phyloP scores from a whole-genome alignment of 2,888 invertebrate species.

The Eumerus sabulonum region DNA sequence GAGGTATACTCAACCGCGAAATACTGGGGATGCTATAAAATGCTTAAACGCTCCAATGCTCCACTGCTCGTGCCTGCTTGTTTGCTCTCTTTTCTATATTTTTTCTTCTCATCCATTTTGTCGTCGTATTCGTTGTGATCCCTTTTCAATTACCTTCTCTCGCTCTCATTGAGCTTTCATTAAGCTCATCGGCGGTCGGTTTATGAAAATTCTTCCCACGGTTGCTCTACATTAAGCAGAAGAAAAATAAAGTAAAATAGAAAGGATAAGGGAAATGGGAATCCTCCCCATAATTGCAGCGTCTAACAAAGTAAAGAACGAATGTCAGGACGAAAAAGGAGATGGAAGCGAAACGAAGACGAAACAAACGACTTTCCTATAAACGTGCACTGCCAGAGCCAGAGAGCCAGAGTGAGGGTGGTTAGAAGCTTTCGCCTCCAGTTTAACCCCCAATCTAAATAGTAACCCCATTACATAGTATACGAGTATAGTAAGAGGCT shows the following conservation, averaged over 20 bases:
- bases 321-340: neutral
- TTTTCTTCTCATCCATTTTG: neutral
- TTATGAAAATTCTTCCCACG: too few relatives aligned
- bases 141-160: neutral
- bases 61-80: slow-evolving; percentile 6
- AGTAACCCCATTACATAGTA: slow-evolving; percentile 57
- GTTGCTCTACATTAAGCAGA: neutral
- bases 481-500: slow-evolving; percentile 7
- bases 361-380: slow-evolving; percentile 39
- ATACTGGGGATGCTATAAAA: slow-evolving; percentile 65
- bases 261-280: neutral
- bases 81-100: slow-evolving; percentile 12
- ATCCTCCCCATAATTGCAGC: too few relatives aligned
- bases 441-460: slow-evolving; percentile 39
- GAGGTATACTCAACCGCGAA: slow-evolving; percentile 34
- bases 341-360: neutral
- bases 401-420: slow-evolving; percentile 6
- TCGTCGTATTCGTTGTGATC: neutral
- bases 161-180: neutral
- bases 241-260: too few relatives aligned
- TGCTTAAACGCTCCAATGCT: neutral
- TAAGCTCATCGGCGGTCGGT: neutral
- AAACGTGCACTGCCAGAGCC: slow-evolving; percentile 15
- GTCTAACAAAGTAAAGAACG: neutral
- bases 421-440: slow-evolving; percentile 21